Conservation (phyloP, 1,140 invertebrate genomes). For the Drosophila kikkawai region DNA sequence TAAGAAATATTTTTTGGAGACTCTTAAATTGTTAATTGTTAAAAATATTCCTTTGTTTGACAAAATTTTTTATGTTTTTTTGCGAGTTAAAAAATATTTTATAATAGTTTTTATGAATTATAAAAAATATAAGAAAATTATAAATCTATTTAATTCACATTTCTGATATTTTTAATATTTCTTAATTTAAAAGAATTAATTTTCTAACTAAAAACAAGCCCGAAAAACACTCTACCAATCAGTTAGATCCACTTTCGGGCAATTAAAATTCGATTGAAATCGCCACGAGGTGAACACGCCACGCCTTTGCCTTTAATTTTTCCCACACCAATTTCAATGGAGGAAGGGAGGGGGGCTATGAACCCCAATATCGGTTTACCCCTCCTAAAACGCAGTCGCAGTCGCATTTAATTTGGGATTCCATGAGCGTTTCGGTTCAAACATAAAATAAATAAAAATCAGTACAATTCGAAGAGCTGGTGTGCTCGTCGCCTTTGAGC, state of each 20-base stretch:
- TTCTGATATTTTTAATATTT: too few relatives aligned
- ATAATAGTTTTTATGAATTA: background rate
- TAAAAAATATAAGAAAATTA: background rate
- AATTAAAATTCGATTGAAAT: conserved; percentile 71
- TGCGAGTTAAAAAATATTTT: background rate
- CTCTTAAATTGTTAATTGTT: too few relatives aligned
- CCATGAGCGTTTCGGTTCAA: conserved; percentile 76
- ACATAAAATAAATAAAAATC: conserved; percentile 84
- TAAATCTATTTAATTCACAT: too few relatives aligned
- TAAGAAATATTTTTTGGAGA: too few relatives aligned
- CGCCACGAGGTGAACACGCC: conserved; percentile 45
- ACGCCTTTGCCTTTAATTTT: conserved; percentile 55
- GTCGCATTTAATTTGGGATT: conserved; percentile 71
- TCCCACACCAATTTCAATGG: conserved; percentile 72
- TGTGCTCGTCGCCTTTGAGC: conserved; percentile 72
- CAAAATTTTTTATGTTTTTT: background rate
- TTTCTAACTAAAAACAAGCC: background rate
- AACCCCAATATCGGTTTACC: conserved; percentile 11
- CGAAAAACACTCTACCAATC: conserved; percentile 1
- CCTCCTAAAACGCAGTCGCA: conserved; percentile 15
- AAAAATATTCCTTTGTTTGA: too few relatives aligned
- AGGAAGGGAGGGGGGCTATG: conserved; percentile 25
- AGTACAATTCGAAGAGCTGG: conserved; percentile 81
- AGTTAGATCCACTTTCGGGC: conserved; percentile 26
- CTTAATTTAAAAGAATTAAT: background rate